phyloP scores from a whole-genome alignment of 2,113 vertebrate species.

The Cinclus cinclus region DNA sequence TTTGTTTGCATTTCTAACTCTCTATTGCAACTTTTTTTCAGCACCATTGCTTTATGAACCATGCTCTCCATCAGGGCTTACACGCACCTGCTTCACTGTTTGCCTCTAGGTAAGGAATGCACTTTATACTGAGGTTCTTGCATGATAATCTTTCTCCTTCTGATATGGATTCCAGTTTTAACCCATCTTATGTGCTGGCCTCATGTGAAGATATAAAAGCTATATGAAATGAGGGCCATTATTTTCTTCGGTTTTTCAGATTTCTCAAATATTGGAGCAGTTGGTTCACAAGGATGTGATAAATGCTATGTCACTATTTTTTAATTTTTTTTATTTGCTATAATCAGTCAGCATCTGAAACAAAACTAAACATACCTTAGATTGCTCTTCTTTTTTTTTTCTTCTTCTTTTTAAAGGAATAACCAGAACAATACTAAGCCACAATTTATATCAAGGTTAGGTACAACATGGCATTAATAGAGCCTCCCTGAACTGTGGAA shows the following conservation, averaged over 20 bases:
- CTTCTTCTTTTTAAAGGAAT: not conserved
- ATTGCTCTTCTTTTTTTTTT: not conserved
- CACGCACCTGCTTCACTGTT: not conserved
- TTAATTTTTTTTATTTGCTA: slow-evolving; percentile 16
- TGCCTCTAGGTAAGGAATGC: not conserved
- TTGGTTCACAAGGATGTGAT: not conserved
- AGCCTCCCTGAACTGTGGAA: not conserved
- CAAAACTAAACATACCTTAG: not conserved
- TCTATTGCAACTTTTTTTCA: not conserved
- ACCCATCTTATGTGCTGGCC: not conserved
- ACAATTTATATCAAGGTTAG: not conserved
- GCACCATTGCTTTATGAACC: not conserved
- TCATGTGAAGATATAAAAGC: not conserved
- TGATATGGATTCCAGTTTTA: not conserved
- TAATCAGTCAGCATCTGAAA: not conserved
- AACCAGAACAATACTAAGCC: not conserved
- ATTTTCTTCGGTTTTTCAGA: not conserved
- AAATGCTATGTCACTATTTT: not conserved
- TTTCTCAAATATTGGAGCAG: not conserved
- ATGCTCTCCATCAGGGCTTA: not conserved
- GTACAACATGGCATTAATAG: not conserved
- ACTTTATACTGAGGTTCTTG: not conserved
- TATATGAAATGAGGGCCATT: not conserved
- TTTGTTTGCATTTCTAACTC: not conserved
- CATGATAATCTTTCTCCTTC: not conserved